phyloP scores from a whole-genome alignment of 1,140 invertebrate species.

The Chironomus tepperi region DNA sequence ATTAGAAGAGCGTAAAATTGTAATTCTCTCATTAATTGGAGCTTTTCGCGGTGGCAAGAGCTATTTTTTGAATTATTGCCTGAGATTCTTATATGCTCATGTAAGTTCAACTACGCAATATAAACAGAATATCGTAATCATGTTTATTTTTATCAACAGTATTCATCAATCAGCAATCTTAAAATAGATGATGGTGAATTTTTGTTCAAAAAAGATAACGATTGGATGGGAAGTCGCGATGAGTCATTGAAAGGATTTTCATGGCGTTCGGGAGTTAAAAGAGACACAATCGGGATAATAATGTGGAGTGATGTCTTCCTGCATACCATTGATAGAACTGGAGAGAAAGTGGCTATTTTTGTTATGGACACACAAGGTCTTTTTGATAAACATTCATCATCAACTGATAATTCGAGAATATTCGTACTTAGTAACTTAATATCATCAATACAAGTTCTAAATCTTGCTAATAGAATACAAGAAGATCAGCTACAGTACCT shows the following conservation, averaged over 20 bases:
- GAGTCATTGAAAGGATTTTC: constrained; percentile 40
- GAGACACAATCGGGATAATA: constrained; percentile 60
- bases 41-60: constrained; percentile 81
- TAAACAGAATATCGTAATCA: too few species aligned
- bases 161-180: background rate
- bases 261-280: constrained; percentile 51
- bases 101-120: background rate
- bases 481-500: constrained; percentile 60
- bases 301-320: constrained; percentile 59
- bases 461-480: constrained; percentile 56
- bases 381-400: constrained; percentile 60
- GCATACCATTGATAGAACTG: constrained; percentile 38
- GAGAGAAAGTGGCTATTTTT: constrained; percentile 47
- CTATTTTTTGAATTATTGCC: constrained; percentile 58
- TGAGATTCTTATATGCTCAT: constrained; percentile 59
- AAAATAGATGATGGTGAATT: background rate
- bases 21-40: constrained; percentile 86
- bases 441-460: constrained; percentile 56
- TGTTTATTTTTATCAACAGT: background rate
- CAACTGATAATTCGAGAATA: constrained; percentile 61
- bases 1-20: constrained; percentile 52
- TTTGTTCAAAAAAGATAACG: background rate
- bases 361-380: constrained; percentile 65
- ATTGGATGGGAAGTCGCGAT: constrained; percentile 44
- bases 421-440: constrained; percentile 57